These are phyloP conservation scores for Thaleichthys pacificus DNA, from an alignment of 2,797 vertebrate species.

Conservation along the genomic window DNA sequence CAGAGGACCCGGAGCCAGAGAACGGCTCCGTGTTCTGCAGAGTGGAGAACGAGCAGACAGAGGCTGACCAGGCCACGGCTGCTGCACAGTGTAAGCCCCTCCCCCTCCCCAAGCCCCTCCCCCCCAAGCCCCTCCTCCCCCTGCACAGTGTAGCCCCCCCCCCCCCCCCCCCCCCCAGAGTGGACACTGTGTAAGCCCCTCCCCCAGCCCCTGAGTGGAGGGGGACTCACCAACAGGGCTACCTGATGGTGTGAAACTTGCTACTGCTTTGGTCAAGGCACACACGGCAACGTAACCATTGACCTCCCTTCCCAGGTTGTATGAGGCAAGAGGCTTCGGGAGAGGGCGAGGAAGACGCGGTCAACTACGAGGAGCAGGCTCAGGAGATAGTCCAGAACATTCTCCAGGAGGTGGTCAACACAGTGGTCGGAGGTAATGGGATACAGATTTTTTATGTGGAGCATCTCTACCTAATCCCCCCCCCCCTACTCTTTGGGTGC, in stretches of 20 bases:
- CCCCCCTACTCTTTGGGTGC: background rate
- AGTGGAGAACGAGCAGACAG: conserved; percentile 84
- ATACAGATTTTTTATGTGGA: background rate
- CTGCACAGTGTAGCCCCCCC: no score
- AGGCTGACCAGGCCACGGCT: conserved; percentile 84
- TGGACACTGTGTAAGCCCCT: no score
- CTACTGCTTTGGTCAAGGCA: no score
- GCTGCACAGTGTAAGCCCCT: conserved; percentile 78
- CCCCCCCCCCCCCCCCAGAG: no score
- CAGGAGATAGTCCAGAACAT: conserved; percentile 86
- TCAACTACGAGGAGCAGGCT: conserved; percentile 79
- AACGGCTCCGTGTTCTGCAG: conserved; percentile 83
- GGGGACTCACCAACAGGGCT: background rate
- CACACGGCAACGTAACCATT: background rate
- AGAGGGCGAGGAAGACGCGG: conserved; percentile 53
- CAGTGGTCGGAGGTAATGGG: conserved; percentile 79
- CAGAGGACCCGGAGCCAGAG: conserved; percentile 81
- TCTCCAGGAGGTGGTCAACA: conserved; percentile 85
- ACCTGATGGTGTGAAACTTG: background rate
- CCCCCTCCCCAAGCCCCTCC: no score
- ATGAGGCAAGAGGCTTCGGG: conserved; percentile 7
- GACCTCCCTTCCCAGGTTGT: background rate
- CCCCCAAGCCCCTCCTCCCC: no score
- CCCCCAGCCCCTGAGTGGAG: background rate
- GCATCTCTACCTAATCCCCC: background rate